A percentile compares a stretch with the other conserved stretches of the same genome.
These are phyloP conservation scores for Hololepta plana DNA, from an alignment of 2,888 invertebrate species.

Conservation along the genomic window DNA sequence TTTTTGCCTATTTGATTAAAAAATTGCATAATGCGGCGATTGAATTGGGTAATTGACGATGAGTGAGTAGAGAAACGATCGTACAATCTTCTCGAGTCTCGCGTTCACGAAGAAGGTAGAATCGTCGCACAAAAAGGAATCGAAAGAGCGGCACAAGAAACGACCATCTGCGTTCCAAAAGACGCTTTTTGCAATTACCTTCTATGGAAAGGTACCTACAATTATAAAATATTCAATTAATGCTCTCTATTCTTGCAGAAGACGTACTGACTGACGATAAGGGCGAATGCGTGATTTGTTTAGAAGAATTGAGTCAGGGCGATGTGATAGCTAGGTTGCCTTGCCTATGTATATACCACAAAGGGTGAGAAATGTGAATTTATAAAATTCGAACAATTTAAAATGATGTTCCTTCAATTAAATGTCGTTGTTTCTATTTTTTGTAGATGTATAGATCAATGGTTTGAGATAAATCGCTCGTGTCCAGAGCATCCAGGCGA, in stretches of 20 bases:
- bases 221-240: conserved; percentile 3
- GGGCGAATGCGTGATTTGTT: conserved; percentile 97
- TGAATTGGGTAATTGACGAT: too few relatives aligned
- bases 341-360: conserved; percentile 99
- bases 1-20: too few relatives aligned
- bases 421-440: conserved; percentile 12
- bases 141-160: too few relatives aligned
- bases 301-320: conserved; percentile 89
- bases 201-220: too few relatives aligned
- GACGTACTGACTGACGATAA: conserved; percentile 91
- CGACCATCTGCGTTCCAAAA: too few relatives aligned
- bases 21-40: too few relatives aligned
- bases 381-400: background rate
- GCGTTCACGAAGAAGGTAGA: too few relatives aligned
- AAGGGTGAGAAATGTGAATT: conserved; percentile 51
- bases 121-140: too few relatives aligned
- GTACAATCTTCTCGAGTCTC: too few relatives aligned
- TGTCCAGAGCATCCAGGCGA: conserved; percentile 98
- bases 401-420: too few relatives aligned
- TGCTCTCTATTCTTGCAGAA: conserved; percentile 48
- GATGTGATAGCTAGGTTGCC: conserved; percentile 96
- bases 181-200: too few relatives aligned
- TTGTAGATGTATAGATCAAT: conserved; percentile 94
- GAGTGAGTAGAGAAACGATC: too few relatives aligned
- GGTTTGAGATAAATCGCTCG: conserved; percentile 97